Evolutionary conservation across 2,888 invertebrate species (phyloP), one percentile per base, ranked within the genome.

Genomic region (Himalopsyche kuldschensis): DNA sequence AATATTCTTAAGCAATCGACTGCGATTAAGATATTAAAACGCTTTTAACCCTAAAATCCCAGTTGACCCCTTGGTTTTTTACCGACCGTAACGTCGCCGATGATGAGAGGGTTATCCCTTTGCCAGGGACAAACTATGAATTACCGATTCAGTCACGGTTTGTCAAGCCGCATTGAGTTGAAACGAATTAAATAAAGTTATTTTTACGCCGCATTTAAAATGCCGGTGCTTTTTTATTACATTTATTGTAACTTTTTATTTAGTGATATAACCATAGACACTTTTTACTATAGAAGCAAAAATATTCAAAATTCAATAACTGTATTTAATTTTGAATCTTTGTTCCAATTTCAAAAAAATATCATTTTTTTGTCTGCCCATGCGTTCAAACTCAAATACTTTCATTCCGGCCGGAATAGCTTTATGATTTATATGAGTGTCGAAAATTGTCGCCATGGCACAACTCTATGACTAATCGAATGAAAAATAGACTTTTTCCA

Each of bases 101-200:
- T 75, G 79, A 75, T 31, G 30, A 47, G 75, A 32, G 55, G 31
- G 27, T 32, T 75, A 75, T n/a, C 32, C 20, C 17, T 75, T 46
- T 35, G 30, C 80, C 76, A 63, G 77, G 17, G 84, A 82, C 82
- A 80, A 55, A 75, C 80, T 82, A 84, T 82, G 79, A 78, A 84
- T 84, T 84, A 82, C 79, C 80, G 69, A 63, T 79, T 84, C 79
- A 8, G 82, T 46, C 80, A 84, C 84, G 84, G 82, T 82, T 80
- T 79, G 82, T 84, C 84, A 82, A 75, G 20, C 32, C 63, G 46
- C 80, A 80, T 84, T 84, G 48, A 41, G 79, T 41, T 30, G 69
- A 79, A 79, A 27, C 32, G 55, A 46, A 55, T 55, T 75, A 83
- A 83, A 81, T 83, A 55, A 81, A 83, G 83, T 83, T 79, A 83